These are phyloP conservation scores for Ancistrus triradiatus DNA, from an alignment of 2,113 vertebrate genomes.

Conservation along the genomic window DNA sequence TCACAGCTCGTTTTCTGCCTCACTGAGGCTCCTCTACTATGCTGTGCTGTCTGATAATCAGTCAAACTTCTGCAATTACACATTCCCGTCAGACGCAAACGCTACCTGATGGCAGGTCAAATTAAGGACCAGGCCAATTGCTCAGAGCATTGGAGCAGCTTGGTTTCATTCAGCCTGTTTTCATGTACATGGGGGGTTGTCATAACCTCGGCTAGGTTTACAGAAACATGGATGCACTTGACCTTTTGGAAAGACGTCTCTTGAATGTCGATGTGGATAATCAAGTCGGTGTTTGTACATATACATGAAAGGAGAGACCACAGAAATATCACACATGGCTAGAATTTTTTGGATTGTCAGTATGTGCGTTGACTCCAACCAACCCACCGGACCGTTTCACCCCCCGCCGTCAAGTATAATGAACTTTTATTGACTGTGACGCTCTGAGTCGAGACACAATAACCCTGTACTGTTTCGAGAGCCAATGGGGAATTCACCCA, in stretches of 20 bases:
- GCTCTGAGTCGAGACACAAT: constrained; percentile 33
- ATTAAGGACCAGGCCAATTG: constrained; percentile 20
- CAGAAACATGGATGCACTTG: constrained; percentile 1
- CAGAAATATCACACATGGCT: not conserved
- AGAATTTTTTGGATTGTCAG: not conserved
- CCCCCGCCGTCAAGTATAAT: constrained; percentile 38
- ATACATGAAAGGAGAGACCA: not conserved
- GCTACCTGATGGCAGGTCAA: constrained; percentile 47
- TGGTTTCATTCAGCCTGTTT: constrained; percentile 17
- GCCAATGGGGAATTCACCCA: constrained; percentile 14
- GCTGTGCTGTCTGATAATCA: constrained; percentile 37
- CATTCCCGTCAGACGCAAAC: constrained; percentile 40
- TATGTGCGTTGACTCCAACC: not conserved
- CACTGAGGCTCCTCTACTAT: constrained; percentile 25
- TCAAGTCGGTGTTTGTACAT: not conserved
- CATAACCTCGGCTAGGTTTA: constrained; percentile 27
- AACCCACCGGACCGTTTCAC: not conserved
- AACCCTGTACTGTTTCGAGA: constrained; percentile 19
- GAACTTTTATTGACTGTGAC: constrained; percentile 46
- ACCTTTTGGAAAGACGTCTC: not conserved
- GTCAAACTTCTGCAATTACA: constrained; percentile 48
- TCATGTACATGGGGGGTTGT: constrained; percentile 14
- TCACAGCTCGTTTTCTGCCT: constrained; percentile 54
- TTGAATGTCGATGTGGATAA: not conserved
- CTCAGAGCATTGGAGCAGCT: constrained; percentile 15